A percentile compares a stretch with the other conserved stretches of the same genome.
Conservation (phyloP, 2,113 vertebrate species). For the Oryzias curvinotus region DNA sequence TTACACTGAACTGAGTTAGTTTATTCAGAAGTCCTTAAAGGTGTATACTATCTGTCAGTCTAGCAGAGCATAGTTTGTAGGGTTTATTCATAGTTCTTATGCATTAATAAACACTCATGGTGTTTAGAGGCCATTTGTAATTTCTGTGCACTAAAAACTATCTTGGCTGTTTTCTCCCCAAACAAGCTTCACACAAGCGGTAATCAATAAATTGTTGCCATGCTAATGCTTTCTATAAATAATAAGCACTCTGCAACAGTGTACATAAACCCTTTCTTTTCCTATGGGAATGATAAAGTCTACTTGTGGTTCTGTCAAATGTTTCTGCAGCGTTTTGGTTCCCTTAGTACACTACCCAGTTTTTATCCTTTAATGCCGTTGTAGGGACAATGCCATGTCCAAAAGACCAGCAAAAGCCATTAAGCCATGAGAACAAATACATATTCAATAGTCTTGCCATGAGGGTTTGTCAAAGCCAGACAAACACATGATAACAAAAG, state of each 20-base stretch:
- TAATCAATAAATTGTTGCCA: neutral
- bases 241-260: slow-evolving; percentile 1
- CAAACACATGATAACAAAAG: too few species aligned
- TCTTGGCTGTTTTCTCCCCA: neutral
- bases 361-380: slow-evolving; percentile 27
- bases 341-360: slow-evolving; percentile 35
- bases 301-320: slow-evolving; percentile 11
- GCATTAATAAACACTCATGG: neutral
- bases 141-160: neutral
- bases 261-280: neutral
- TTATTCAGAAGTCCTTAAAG: too few species aligned
- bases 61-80: neutral
- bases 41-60: neutral
- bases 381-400: slow-evolving; percentile 32
- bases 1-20: too few species aligned
- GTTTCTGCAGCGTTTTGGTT: slow-evolving; percentile 42
- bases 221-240: neutral
- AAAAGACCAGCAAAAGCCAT: too few species aligned
- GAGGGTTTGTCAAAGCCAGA: neutral
- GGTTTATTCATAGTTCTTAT: neutral
- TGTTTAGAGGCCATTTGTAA: neutral
- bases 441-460: slow-evolving; percentile 55
- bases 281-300: slow-evolving; percentile 1
- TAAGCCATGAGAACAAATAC: slow-evolving; percentile 40
- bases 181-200: neutral